Percentiles rank a stretch among this genome's conserved stretches.
These are phyloP conservation scores for Zaprionus camerounensis DNA, from an alignment of 1,140 invertebrate genomes.

Conservation along the genomic window DNA sequence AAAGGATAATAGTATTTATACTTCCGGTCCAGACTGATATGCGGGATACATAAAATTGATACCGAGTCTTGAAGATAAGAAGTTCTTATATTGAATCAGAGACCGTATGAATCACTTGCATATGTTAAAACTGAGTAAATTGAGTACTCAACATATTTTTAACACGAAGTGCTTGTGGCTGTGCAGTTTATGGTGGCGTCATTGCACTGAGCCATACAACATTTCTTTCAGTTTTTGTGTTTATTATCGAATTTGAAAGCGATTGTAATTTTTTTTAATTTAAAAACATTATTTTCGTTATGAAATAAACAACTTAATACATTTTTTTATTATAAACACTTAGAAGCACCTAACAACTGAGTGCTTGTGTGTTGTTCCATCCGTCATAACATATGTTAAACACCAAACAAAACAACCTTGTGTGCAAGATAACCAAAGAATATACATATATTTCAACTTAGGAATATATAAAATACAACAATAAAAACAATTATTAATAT, in stretches of 20 bases:
- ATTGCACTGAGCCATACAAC: too few relatives aligned
- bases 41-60: constrained; percentile 6
- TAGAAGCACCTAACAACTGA: constrained; percentile 4
- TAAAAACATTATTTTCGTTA: neutral
- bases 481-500: neutral
- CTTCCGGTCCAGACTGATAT: constrained; percentile 62
- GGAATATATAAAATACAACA: neutral
- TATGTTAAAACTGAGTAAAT: neutral
- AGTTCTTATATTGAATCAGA: constrained; percentile 36
- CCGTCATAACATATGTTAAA: too few relatives aligned
- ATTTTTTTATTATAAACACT: constrained; percentile 23
- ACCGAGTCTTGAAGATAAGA: constrained; percentile 8
- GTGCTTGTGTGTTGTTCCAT: neutral
- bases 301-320: neutral
- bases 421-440: too few relatives aligned
- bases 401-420: too few relatives aligned
- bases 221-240: too few relatives aligned
- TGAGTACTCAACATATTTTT: too few relatives aligned
- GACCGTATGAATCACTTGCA: constrained; percentile 2
- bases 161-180: too few relatives aligned
- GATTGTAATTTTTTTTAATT: neutral
- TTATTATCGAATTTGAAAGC: too few relatives aligned
- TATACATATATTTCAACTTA: neutral
- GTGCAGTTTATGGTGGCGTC: too few relatives aligned
- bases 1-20: constrained; percentile 18